Conservation (phyloP, 2,113 vertebrate species). For the Ceyx melanurus region DNA sequence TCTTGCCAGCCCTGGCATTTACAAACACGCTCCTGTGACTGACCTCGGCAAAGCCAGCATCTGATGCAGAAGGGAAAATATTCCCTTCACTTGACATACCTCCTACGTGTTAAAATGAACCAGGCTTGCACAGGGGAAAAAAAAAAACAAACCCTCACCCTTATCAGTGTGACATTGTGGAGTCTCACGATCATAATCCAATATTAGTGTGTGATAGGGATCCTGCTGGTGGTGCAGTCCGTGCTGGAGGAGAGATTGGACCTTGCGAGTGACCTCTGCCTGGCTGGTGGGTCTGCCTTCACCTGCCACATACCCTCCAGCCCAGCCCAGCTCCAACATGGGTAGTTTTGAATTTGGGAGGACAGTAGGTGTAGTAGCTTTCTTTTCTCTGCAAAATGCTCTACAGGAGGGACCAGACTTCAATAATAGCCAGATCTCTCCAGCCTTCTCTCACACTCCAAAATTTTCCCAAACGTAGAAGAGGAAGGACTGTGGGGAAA, state of each 20-base stretch:
- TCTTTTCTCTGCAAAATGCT: background rate
- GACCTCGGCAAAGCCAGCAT: background rate
- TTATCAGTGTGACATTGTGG: constrained; percentile 68
- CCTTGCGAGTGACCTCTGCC: constrained; percentile 37
- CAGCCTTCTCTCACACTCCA: background rate
- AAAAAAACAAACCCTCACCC: background rate
- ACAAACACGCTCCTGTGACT: background rate
- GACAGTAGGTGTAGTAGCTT: background rate
- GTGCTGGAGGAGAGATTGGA: background rate
- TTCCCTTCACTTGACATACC: constrained; percentile 65
- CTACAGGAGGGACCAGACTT: background rate
- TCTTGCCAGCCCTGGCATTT: background rate
- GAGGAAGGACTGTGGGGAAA: background rate
- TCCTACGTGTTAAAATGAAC: constrained; percentile 48
- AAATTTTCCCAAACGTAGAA: background rate
- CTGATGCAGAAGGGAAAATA: constrained; percentile 70
- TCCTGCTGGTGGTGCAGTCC: background rate
- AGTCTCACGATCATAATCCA: constrained; percentile 56
- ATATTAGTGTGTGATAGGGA: constrained; percentile 43
- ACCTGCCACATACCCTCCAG: background rate
- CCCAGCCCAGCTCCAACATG: rapidly evolving
- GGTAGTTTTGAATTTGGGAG: background rate
- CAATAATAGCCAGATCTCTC: background rate
- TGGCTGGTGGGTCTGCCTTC: background rate
- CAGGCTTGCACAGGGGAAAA: background rate